Conservation (phyloP, 2,797 vertebrate genomes). For the Ibycter americanus region DNA sequence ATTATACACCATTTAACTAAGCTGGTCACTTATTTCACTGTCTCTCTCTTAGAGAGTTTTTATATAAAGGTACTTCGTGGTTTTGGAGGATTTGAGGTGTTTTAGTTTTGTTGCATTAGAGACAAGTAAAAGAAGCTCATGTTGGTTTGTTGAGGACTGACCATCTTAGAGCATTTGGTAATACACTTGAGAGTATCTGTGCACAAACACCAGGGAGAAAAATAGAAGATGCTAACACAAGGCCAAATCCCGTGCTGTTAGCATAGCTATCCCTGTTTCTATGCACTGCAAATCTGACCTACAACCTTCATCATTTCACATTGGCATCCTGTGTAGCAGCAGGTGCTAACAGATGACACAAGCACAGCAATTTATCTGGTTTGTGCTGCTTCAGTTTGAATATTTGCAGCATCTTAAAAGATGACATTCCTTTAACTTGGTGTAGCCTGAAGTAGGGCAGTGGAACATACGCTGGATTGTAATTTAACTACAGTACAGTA, state of each 20-base stretch:
- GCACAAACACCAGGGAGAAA: not conserved
- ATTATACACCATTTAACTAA: not conserved
- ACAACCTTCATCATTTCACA: not conserved
- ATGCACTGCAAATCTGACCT: not conserved
- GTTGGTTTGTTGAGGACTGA: not conserved
- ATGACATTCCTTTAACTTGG: not conserved
- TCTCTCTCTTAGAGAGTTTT: not conserved
- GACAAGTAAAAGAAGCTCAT: not conserved
- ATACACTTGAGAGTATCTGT: not conserved
- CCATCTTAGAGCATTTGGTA: not conserved
- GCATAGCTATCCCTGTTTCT: not conserved
- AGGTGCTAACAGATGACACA: constrained; percentile 6
- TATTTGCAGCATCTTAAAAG: not conserved
- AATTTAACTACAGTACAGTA: not conserved
- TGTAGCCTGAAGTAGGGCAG: not conserved
- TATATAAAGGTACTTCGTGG: not conserved
- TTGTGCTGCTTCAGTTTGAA: constrained; percentile 19
- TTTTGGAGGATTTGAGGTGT: not conserved
- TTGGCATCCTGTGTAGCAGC: not conserved
- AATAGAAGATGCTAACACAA: not conserved
- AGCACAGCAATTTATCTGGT: not conserved
- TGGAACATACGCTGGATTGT: not conserved
- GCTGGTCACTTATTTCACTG: not conserved
- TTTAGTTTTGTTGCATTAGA: not conserved
- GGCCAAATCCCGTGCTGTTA: not conserved